These are phyloP conservation scores for Paedocypris micromegethes DNA, from an alignment of 2,797 vertebrate species.

Conservation along the genomic window DNA sequence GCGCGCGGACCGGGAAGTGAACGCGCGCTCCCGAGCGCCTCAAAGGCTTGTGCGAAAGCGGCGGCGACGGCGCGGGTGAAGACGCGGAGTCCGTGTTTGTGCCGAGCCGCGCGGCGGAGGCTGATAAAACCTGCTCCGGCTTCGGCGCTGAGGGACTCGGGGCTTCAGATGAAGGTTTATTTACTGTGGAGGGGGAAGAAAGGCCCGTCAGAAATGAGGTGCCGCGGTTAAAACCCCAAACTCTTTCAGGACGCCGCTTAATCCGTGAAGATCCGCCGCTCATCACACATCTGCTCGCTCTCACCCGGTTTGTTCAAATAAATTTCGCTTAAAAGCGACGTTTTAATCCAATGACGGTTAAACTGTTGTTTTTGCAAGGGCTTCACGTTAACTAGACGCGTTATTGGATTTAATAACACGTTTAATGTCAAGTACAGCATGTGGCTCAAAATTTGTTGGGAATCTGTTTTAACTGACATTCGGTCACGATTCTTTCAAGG, in stretches of 20 bases:
- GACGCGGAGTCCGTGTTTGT: too few relatives aligned
- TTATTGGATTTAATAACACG: too few relatives aligned
- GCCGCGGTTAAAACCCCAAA: constrained; percentile 14
- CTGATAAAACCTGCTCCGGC: constrained; percentile 16
- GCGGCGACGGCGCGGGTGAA: neutral
- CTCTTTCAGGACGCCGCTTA: constrained; percentile 6
- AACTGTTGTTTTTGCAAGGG: neutral
- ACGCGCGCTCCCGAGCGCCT: constrained; percentile 26
- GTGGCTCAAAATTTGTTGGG: too few relatives aligned
- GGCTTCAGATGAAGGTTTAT: constrained; percentile 31
- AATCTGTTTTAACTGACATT: too few relatives aligned
- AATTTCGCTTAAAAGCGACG: too few relatives aligned
- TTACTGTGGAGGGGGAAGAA: constrained; percentile 25
- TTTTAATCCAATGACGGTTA: neutral
- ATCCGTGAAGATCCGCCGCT: constrained; percentile 8
- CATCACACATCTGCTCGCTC: constrained; percentile 11
- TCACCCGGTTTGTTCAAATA: too few relatives aligned
- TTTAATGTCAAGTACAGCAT: too few relatives aligned
- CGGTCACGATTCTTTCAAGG: too few relatives aligned
- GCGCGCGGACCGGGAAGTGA: constrained; percentile 39
- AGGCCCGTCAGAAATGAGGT: constrained; percentile 33
- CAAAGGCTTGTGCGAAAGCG: constrained; percentile 34
- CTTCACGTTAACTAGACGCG: too few relatives aligned
- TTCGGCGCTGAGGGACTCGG: constrained; percentile 4
- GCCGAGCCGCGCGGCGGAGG: neutral